Percentiles rank a stretch among this genome's conserved stretches.
These are phyloP conservation scores for Zosterops hypoxanthus DNA, from an alignment of 2,113 vertebrate species.

Conservation along the genomic window DNA sequence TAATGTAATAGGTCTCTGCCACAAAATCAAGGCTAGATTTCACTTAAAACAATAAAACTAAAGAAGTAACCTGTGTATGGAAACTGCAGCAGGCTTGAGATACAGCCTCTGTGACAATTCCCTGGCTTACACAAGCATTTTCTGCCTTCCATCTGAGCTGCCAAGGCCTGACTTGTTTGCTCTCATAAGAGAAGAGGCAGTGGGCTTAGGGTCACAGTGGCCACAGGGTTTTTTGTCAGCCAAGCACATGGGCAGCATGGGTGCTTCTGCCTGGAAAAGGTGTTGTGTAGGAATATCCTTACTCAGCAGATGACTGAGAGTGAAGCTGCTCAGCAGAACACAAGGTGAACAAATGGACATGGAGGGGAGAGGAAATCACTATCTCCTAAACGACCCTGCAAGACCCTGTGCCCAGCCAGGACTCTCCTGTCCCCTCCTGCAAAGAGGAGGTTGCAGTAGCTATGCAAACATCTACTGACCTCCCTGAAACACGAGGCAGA, in stretches of 20 bases:
- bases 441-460: background rate
- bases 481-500: background rate
- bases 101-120: background rate
- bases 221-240: background rate
- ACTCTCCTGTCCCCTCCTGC: background rate
- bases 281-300: background rate
- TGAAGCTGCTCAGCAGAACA: background rate
- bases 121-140: background rate
- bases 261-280: background rate
- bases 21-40: conserved; percentile 3
- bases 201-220: background rate
- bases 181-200: background rate
- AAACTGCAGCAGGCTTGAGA: background rate
- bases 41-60: background rate
- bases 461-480: background rate
- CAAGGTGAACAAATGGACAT: background rate
- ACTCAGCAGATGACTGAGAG: background rate
- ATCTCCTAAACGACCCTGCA: background rate
- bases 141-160: background rate
- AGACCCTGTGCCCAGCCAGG: background rate
- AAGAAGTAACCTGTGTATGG: background rate
- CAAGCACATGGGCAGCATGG: rapidly evolving
- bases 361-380: background rate
- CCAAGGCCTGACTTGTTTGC: background rate
- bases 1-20: background rate